Conservation (phyloP, 2,113 vertebrate species). For the Coryphaenoides rupestris region DNA sequence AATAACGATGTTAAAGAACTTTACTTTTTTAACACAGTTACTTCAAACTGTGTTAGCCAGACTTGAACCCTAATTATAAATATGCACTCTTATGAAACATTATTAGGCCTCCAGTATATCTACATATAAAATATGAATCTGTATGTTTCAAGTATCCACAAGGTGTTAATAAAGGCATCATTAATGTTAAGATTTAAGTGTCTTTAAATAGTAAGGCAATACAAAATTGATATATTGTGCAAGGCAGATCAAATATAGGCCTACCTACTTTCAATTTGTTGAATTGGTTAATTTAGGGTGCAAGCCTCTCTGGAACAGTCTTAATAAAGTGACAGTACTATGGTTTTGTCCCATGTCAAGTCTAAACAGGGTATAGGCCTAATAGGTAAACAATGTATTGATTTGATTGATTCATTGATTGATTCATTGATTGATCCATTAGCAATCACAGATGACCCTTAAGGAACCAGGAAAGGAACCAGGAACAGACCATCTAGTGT, state of each 20-base stretch:
- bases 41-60: too few species aligned
- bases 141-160: constrained; percentile 40
- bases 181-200: constrained; percentile 9
- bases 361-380: neutral
- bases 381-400: neutral
- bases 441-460: neutral
- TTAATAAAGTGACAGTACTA: neutral
- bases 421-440: neutral
- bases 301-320: neutral
- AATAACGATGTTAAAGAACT: too few species aligned
- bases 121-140: constrained; percentile 3
- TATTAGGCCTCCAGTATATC: too few species aligned
- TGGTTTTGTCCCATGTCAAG: neutral
- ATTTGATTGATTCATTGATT: too few species aligned
- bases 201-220: constrained; percentile 23
- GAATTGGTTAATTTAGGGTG: constrained; percentile 12
- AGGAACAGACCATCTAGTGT: too few species aligned
- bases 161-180: constrained; percentile 35
- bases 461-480: too few species aligned
- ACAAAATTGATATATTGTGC: constrained; percentile 7
- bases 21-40: too few species aligned
- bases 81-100: neutral
- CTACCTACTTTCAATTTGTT: neutral
- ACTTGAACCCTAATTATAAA: too few species aligned
- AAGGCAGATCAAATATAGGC: constrained; percentile 30